These are phyloP conservation scores for Drosophila dives DNA, from an alignment of 2,888 invertebrate species.

Conservation along the genomic window DNA sequence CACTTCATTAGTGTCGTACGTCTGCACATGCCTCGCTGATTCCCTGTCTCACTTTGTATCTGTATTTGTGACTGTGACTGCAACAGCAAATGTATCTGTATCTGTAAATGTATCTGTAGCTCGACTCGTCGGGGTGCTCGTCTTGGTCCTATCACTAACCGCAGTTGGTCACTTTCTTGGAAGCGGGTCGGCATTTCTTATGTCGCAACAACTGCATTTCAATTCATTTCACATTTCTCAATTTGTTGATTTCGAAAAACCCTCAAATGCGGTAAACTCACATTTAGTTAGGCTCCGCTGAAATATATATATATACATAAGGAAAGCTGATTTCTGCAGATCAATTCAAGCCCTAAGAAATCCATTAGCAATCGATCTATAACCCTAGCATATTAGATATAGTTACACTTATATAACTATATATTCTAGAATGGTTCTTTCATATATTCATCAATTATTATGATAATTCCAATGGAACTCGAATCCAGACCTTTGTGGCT, in stretches of 20 bases:
- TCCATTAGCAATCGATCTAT: not conserved
- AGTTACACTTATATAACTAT: not conserved
- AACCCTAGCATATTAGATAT: not conserved
- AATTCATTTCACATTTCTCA: conserved; percentile 52
- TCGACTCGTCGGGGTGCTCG: not conserved
- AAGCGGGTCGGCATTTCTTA: conserved; percentile 55
- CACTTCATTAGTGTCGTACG: conserved; percentile 73
- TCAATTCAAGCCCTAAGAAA: not conserved
- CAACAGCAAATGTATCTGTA: conserved; percentile 3
- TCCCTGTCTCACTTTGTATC: conserved; percentile 17
- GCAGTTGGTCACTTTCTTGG: conserved; percentile 76
- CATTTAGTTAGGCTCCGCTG: not conserved
- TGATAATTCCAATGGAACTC: not conserved
- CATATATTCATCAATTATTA: not conserved
- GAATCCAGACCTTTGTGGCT: not conserved
- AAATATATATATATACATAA: not conserved
- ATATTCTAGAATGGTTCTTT: not conserved
- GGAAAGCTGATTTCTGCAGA: not conserved
- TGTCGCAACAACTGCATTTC: conserved; percentile 49
- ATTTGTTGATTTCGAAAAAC: conserved; percentile 21
- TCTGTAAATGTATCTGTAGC: conserved; percentile 1
- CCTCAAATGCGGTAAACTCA: conserved; percentile 15
- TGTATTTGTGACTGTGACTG: not conserved
- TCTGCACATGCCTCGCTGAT: conserved; percentile 46
- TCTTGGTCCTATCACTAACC: conserved; percentile 60